Percentiles rank a stretch among this genome's conserved stretches.
Conservation (phyloP, 2,888 invertebrate species). For the Watsonalla binaria region DNA sequence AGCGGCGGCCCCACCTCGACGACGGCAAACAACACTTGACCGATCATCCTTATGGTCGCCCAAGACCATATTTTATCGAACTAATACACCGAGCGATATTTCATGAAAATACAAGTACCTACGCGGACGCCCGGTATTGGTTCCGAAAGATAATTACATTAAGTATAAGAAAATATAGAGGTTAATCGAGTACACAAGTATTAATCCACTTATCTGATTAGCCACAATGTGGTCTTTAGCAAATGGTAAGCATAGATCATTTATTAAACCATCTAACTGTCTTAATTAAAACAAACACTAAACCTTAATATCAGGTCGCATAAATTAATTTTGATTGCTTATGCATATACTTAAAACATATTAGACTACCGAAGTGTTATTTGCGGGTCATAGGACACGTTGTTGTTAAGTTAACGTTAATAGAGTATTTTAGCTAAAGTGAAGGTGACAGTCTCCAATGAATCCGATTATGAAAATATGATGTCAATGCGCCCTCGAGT, state of each 20-base stretch:
- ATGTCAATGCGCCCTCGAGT: constrained; percentile 34
- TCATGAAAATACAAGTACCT: constrained; percentile 1
- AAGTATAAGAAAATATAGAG: too few species aligned
- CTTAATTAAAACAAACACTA: too few species aligned
- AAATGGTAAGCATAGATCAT: too few species aligned
- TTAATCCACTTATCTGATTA: too few species aligned
- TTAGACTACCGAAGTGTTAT: too few species aligned
- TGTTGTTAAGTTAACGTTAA: constrained; percentile 7
- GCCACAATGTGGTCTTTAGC: too few species aligned
- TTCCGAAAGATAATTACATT: neutral
- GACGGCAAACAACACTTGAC: constrained; percentile 63
- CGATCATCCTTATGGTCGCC: constrained; percentile 53
- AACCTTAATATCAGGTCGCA: too few species aligned
- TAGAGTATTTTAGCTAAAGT: constrained; percentile 10
- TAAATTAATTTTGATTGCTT: too few species aligned
- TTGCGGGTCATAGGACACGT: neutral
- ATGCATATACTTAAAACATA: too few species aligned
- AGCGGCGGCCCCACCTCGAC: constrained; percentile 53
- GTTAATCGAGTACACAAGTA: too few species aligned
- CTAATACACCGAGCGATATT: constrained; percentile 16
- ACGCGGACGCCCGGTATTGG: neutral
- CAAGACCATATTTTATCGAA: constrained; percentile 34
- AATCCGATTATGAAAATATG: constrained; percentile 60
- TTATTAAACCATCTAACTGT: too few species aligned
- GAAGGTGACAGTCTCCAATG: constrained; percentile 21